Percentiles rank a stretch among this genome's conserved stretches.
Evolutionary conservation across 2,113 vertebrate species (phyloP).

Genomic region (Marmota flaviventris): DNA sequence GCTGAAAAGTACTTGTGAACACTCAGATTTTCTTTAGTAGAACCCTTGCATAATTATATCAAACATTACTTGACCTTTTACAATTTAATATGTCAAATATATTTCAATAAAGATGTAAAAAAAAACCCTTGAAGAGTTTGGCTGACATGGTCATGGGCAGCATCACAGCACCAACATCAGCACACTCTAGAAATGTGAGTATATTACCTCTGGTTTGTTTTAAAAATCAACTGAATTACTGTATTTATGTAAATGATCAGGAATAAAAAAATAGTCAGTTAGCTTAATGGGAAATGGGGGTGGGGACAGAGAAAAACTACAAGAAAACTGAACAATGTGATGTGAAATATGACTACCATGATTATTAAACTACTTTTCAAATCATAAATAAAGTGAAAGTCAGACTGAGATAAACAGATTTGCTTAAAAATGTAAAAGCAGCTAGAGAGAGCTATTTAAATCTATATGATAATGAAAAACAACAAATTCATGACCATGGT

Average conservation of each 20-base stretch:
- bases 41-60: constrained; percentile 34
- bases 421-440: constrained; percentile 27
- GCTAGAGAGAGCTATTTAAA: constrained; percentile 1
- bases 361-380: constrained; percentile 46
- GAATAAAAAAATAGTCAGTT: constrained; percentile 17
- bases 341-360: neutral
- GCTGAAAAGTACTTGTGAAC: neutral
- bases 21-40: constrained; percentile 43
- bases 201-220: neutral
- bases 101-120: neutral
- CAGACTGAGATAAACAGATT: neutral
- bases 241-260: neutral
- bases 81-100: neutral
- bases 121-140: neutral
- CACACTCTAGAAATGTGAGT: neutral
- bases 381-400: constrained; percentile 22
- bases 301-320: neutral
- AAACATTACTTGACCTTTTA: neutral
- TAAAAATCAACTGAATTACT: constrained; percentile 4
- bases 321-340: constrained; percentile 35
- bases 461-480: neutral
- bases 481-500: neutral
- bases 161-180: too few species aligned
- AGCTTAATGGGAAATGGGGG: neutral
- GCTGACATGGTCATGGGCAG: neutral